A percentile compares a stretch with the other conserved stretches of the same genome.
Conservation (phyloP, 2,888 invertebrate species). For the Acanthococcus lagerstroemiae region DNA sequence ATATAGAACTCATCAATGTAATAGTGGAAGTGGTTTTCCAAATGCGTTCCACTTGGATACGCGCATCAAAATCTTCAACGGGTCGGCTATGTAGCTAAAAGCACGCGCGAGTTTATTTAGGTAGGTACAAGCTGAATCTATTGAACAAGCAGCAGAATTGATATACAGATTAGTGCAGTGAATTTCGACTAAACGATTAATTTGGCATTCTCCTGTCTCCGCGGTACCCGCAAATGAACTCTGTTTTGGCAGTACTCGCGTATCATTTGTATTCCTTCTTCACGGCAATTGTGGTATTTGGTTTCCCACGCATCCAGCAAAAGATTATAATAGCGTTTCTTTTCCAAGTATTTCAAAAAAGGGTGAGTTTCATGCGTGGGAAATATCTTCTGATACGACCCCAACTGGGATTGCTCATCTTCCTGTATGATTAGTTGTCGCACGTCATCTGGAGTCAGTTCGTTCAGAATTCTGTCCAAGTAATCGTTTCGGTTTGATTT, state of each 20-base stretch:
- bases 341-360: slow-evolving; percentile 73
- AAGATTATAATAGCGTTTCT: slow-evolving; percentile 82
- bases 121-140: too few relatives aligned
- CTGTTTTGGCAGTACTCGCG: slow-evolving; percentile 57
- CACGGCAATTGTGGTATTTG: slow-evolving; percentile 57
- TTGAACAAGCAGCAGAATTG: too few relatives aligned
- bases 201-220: not conserved
- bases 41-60: too few relatives aligned
- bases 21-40: too few relatives aligned
- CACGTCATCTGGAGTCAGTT: slow-evolving; percentile 83
- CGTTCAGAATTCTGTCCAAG: slow-evolving; percentile 64
- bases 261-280: slow-evolving; percentile 49
- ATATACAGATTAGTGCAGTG: too few relatives aligned
- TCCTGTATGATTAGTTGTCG: slow-evolving; percentile 74
- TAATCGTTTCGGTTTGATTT: slow-evolving; percentile 44
- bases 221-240: slow-evolving; percentile 55
- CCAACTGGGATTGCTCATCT: slow-evolving; percentile 69
- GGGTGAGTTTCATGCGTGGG: slow-evolving; percentile 63
- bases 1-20: too few relatives aligned
- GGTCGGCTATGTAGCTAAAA: too few relatives aligned
- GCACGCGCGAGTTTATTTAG: too few relatives aligned
- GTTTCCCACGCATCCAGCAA: slow-evolving; percentile 87
- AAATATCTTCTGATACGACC: slow-evolving; percentile 55
- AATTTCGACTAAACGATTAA: not conserved
- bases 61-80: too few relatives aligned